phyloP scores from a whole-genome alignment of 2,888 invertebrate genomes.

The Exocentrus adspersus region DNA sequence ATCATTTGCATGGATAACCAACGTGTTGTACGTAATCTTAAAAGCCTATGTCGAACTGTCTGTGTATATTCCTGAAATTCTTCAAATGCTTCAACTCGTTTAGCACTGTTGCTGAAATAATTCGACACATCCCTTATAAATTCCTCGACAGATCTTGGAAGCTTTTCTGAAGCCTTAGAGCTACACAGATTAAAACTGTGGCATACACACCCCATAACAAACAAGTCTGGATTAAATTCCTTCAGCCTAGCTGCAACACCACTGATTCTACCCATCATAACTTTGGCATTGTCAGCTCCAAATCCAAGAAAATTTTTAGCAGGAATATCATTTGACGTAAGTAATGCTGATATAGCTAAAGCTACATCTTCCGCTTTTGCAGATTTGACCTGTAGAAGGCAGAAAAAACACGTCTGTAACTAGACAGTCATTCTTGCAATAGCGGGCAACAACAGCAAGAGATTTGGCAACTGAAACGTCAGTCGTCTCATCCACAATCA shows the following conservation, averaged over 20 bases:
- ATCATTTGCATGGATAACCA: slow-evolving; percentile 25
- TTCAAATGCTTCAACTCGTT: neutral
- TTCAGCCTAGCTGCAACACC: neutral
- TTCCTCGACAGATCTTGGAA: neutral
- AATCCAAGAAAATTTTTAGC: neutral
- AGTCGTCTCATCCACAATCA: neutral
- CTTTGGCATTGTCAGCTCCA: neutral
- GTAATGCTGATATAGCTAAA: neutral
- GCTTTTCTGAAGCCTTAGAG: slow-evolving; percentile 8
- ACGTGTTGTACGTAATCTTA: slow-evolving; percentile 28
- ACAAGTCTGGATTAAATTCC: neutral
- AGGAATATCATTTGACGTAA: neutral
- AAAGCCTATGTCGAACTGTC: slow-evolving; percentile 20
- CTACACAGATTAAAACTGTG: slow-evolving; percentile 5
- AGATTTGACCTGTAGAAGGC: neutral
- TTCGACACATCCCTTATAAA: neutral
- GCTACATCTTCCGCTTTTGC: neutral
- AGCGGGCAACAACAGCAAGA: neutral
- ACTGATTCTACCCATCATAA: neutral
- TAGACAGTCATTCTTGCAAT: neutral
- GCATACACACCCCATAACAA: slow-evolving; percentile 7
- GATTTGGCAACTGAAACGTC: neutral
- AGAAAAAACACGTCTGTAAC: neutral
- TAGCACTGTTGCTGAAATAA: neutral
- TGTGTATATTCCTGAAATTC: neutral